These are phyloP conservation scores for Cremastinae sp. DNA, from an alignment of 2,888 invertebrate species.

Conservation along the genomic window DNA sequence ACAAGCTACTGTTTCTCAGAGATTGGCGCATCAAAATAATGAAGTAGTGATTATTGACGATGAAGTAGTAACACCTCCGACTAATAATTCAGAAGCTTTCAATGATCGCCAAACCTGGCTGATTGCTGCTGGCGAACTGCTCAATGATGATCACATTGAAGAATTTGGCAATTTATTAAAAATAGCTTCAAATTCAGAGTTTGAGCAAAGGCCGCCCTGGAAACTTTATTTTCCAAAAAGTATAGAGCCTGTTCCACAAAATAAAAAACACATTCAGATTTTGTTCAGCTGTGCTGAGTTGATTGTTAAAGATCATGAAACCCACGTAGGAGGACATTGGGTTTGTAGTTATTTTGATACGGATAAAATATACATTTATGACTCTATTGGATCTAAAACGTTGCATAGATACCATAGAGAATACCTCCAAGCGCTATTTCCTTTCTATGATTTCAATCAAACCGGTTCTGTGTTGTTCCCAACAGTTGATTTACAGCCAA, in stretches of 20 bases:
- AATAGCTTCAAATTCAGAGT: conserved; percentile 31
- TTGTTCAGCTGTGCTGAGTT: conserved; percentile 47
- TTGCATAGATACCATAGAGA: conserved; percentile 42
- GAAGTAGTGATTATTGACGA: too few relatives aligned
- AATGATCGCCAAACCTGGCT: too few relatives aligned
- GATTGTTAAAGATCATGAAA: neutral
- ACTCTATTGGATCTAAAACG: conserved; percentile 32
- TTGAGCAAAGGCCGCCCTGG: conserved; percentile 19
- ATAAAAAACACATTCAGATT: conserved; percentile 56
- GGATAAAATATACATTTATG: conserved; percentile 46
- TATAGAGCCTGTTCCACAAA: conserved; percentile 42
- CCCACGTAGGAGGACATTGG: conserved; percentile 40
- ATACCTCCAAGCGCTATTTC: conserved; percentile 44
- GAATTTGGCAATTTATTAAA: conserved; percentile 37
- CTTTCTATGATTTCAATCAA: conserved; percentile 36
- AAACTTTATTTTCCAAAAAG: conserved; percentile 18
- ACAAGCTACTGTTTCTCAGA: too few relatives aligned
- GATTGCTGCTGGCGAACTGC: conserved; percentile 9
- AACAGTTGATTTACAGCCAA: conserved; percentile 42
- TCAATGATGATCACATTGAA: conserved; percentile 46
- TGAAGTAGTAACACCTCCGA: too few relatives aligned
- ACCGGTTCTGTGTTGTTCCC: conserved; percentile 33
- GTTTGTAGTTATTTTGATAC: conserved; percentile 53
- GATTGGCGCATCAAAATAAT: too few relatives aligned
- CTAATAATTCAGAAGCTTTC: too few relatives aligned